phyloP scores from a whole-genome alignment of 1,140 invertebrate genomes.

The Diorhabda carinulata region DNA sequence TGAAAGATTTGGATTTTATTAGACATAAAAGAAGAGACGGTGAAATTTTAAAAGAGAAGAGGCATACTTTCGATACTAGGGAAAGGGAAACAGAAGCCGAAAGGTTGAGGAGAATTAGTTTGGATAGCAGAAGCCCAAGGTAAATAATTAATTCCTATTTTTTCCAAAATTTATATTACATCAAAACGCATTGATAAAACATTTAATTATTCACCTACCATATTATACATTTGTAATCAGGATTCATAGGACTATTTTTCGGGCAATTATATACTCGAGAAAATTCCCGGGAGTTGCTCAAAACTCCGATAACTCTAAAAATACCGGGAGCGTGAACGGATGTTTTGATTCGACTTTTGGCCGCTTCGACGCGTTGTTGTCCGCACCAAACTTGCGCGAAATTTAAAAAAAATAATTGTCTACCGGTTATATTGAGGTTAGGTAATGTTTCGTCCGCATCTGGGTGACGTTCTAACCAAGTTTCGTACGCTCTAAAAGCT shows the following conservation, averaged over 20 bases:
- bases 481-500: constrained; percentile 68
- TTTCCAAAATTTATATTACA: not conserved
- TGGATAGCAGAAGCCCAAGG: constrained; percentile 41
- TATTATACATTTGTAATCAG: constrained; percentile 72
- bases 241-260: constrained; percentile 71
- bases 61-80: constrained; percentile 41
- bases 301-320: constrained; percentile 66
- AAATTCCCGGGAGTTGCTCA: constrained; percentile 81
- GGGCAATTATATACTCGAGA: constrained; percentile 67
- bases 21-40: constrained; percentile 28
- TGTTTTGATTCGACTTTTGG: constrained; percentile 71
- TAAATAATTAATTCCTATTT: constrained; percentile 22
- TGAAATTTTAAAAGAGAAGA: constrained; percentile 29
- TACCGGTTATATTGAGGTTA: constrained; percentile 67
- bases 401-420: constrained; percentile 79
- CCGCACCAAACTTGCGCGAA: constrained; percentile 72
- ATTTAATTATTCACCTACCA: constrained; percentile 56
- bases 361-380: constrained; percentile 78
- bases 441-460: constrained; percentile 61
- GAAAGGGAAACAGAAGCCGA: constrained; percentile 38
- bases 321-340: constrained; percentile 79
- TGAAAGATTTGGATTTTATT: constrained; percentile 37
- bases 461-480: constrained; percentile 55
- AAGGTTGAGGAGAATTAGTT: constrained; percentile 35
- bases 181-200: not conserved